Conservation (phyloP, 2,113 vertebrate genomes). For the Theristicus caerulescens region DNA sequence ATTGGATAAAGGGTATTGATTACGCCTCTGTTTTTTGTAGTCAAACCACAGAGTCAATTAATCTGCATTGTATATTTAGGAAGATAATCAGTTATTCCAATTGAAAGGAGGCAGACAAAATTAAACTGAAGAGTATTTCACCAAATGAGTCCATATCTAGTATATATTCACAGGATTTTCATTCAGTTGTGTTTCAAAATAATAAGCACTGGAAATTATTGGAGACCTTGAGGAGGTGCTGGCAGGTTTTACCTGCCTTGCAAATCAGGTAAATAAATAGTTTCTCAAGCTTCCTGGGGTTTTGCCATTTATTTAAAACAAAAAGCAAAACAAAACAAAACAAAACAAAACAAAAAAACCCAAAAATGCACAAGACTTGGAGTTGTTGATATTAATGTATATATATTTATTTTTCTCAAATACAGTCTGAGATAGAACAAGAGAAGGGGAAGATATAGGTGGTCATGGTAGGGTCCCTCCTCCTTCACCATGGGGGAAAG, state of each 20-base stretch:
- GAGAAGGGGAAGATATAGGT: neutral
- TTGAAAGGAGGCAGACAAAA: neutral
- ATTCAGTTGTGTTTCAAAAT: neutral
- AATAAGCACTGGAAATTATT: neutral
- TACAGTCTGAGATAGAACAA: neutral
- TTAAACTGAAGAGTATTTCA: neutral
- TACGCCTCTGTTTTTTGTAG: neutral
- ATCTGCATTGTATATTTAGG: conserved; percentile 33
- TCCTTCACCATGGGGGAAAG: neutral
- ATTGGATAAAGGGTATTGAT: conserved; percentile 58
- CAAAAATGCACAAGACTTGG: neutral
- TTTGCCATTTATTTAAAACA: neutral
- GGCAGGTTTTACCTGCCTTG: neutral
- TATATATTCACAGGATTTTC: neutral
- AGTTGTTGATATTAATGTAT: rapidly evolving
- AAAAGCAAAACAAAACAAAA: neutral
- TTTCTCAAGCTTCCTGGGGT: neutral
- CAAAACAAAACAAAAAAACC: no score
- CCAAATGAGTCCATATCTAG: neutral
- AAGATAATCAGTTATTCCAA: conserved; percentile 31
- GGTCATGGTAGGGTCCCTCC: rapidly evolving
- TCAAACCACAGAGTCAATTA: conserved; percentile 23
- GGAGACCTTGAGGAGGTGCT: neutral
- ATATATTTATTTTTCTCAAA: neutral
- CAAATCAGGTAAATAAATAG: neutral